Base-by-base conservation (phyloP, 1,140 invertebrate genomes). In the Caenorhabditis latens region DNA sequence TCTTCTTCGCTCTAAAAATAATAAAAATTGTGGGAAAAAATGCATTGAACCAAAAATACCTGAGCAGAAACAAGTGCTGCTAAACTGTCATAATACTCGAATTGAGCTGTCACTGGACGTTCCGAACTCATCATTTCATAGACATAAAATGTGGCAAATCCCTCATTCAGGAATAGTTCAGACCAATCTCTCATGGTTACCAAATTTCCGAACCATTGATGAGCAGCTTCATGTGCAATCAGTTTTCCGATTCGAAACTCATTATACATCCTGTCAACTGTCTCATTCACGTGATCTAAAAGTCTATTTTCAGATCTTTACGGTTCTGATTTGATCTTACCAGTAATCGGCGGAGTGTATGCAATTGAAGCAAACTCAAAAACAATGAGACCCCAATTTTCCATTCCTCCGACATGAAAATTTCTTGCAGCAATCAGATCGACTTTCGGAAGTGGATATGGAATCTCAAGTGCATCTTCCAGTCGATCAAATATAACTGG, bases 111-210 rank as follows among this genome's bases (percentile, higher is more conserved):
- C 48, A 90, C 88, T 16, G 91, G 91, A 65, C 91, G 85, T 42
- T 86, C 85, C 0, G 85, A 71, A 55, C 89, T 90, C 14, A 92
- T 84, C 79, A 92, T 90, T 83, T 92, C 91, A 24, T 90, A 92
- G n/a, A 92, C 92, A 89, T 90, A 92, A 85, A 91, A 92, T 11
- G 89, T 93, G 40, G 94, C 93, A 90, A 94, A 94, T 55, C 93
- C 94, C 91, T 94, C 94, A 88, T 94, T 94, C 16, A 94, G 87
- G 93, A 94, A 94, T 1, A 94, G 88, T 75, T 94, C 93, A 46
- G 93, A 92, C 93, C 94, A 94, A 92, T 94, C 93, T 71, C 91
- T 90, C 91, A 94, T 93, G 4, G 93, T 93, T 9, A 93, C 93
- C 91, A 94, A 92, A 90, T 94, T 94, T 16, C 94, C 94, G 2